phyloP scores from a whole-genome alignment of 1,140 invertebrate species.

The Delia radicum region DNA sequence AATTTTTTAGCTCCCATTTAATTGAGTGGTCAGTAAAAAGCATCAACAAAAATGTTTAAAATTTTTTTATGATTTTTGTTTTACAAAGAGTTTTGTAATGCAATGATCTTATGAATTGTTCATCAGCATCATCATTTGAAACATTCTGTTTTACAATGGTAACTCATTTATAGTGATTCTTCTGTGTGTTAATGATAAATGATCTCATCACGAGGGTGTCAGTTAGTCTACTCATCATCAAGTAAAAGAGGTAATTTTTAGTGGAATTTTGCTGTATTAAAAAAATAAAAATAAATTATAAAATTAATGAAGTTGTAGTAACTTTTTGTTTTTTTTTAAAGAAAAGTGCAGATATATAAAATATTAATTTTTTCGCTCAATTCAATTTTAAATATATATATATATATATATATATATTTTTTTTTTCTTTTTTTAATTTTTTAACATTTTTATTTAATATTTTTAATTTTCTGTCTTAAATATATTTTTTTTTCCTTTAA shows the following conservation, averaged over 20 bases:
- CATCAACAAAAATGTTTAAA: background rate
- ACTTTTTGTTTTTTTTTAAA: too few relatives aligned
- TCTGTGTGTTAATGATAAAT: slow-evolving; percentile 51
- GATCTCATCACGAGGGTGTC: slow-evolving; percentile 53
- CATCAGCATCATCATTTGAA: background rate
- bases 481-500: background rate
- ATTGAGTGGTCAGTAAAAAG: slow-evolving; percentile 20
- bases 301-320: too few relatives aligned
- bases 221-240: slow-evolving; percentile 27
- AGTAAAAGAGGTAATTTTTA: background rate
- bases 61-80: background rate
- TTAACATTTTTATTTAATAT: background rate
- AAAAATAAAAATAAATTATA: too few relatives aligned
- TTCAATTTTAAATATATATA: too few relatives aligned
- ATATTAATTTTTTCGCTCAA: background rate
- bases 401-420: slow-evolving; percentile 2
- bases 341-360: background rate
- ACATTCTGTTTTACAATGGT: slow-evolving; percentile 41
- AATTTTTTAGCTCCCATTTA: slow-evolving; percentile 6
- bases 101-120: background rate
- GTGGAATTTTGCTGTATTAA: background rate
- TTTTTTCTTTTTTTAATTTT: background rate
- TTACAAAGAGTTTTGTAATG: background rate
- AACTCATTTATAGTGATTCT: slow-evolving; percentile 46
- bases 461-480: background rate